Conservation (phyloP, 2,888 invertebrate genomes). For the Heliconius cydno region DNA sequence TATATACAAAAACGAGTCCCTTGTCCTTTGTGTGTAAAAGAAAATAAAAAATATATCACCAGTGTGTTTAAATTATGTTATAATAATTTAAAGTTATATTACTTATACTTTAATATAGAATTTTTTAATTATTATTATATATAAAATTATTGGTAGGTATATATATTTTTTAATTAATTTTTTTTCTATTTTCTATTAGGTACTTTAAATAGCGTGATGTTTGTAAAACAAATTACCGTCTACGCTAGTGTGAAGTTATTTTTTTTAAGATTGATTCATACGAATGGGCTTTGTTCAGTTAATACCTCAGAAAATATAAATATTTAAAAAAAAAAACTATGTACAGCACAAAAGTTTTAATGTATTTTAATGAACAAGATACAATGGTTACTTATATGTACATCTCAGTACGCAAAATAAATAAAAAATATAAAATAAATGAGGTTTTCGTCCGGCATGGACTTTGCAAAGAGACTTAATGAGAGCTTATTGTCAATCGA, state of each 20-base stretch:
- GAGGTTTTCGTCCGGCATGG: conserved; percentile 43
- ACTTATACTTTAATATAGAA: too few species aligned
- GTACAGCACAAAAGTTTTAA: background rate
- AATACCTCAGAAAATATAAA: background rate
- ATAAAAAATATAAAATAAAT: conserved; percentile 44
- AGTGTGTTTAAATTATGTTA: background rate
- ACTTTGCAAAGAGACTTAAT: conserved; percentile 60
- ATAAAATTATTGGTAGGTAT: too few species aligned
- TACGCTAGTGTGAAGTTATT: too few species aligned
- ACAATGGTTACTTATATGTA: conserved; percentile 12
- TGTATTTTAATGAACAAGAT: conserved; percentile 1
- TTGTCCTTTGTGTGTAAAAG: background rate
- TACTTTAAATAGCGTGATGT: background rate
- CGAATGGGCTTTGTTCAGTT: background rate
- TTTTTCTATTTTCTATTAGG: background rate
- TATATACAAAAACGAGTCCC: background rate
- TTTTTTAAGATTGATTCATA: too few species aligned
- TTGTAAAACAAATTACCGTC: too few species aligned
- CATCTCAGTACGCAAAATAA: conserved; percentile 14
- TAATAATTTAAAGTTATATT: too few species aligned
- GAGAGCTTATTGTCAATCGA: conserved; percentile 73
- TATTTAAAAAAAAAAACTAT: background rate
- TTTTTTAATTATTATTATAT: too few species aligned
- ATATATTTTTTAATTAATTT: background rate
- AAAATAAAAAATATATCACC: background rate